Base-by-base conservation (phyloP, 2,888 invertebrate genomes). In the Melinopterus prodromus region DNA sequence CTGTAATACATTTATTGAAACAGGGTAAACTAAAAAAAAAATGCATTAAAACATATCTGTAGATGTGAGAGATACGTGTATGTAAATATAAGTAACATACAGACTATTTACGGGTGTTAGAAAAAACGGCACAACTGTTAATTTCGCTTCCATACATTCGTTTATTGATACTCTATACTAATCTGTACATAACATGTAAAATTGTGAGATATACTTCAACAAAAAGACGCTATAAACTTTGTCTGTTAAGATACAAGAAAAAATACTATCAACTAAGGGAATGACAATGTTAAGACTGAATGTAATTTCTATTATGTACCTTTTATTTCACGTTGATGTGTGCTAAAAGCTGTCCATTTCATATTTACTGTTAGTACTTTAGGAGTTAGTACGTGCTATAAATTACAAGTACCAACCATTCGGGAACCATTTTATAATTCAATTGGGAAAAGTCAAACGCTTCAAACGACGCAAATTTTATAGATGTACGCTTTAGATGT, bases 1-100 rank as follows among this genome's bases (percentile, higher is more conserved):
- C 26, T n/a, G n/a, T n/a, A n/a, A 71, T 77, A 81, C 15, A 75
- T 74, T 71, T 69, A 35, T 53, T 16, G 9, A 71, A 16, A 71
- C 71, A 71, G 71, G 71, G 71, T 71, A 71, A 53, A 9, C 12
- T 53, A 6, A 53, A 7, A 53, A 53, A 53, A 7, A 53, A 53
- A 26, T 26, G 1, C 53, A 53, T 53, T 53, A 53, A 53, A 53
- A 53, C 53, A 53, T 53, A 53, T 53, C 53, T 53, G 12, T 53
- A 53, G 53, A 53, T 9, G 53, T 12, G 53, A 53, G 7, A 53
- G 5, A 53, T 4, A 53, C 53, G 12, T 53, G 12, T 53, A 53
- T 53, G 53, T 53, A 53, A 53, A 9, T 53, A 53, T 9, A 26
- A 26, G 26, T 26, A 53, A 12, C 53, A n/a, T 53, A 53, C 53